phyloP scores from a whole-genome alignment of 2,797 vertebrate species.

The Alfaro cultratus region DNA sequence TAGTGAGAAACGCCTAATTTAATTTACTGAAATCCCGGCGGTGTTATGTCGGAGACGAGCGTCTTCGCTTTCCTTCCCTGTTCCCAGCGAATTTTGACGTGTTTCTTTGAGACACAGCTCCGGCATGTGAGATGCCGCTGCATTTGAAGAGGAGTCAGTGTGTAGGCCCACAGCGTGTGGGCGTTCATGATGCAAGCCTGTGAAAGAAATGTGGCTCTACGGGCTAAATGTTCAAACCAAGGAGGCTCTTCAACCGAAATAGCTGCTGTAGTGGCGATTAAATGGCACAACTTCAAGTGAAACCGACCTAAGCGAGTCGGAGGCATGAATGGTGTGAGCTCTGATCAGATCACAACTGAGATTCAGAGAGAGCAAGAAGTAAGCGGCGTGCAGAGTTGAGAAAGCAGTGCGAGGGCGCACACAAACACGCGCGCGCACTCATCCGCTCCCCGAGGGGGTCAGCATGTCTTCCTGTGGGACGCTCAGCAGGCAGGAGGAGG shows the following conservation, averaged over 20 bases:
- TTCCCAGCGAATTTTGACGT: slow-evolving; percentile 20
- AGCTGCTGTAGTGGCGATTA: slow-evolving; percentile 31
- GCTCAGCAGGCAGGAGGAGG: slow-evolving; percentile 46
- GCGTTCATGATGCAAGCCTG: slow-evolving; percentile 77
- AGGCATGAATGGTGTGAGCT: slow-evolving; percentile 21
- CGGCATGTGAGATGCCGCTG: slow-evolving; percentile 33
- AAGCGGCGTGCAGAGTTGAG: slow-evolving; percentile 13
- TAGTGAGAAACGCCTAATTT: not conserved
- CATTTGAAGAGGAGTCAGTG: slow-evolving; percentile 51
- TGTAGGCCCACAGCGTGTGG: slow-evolving; percentile 58
- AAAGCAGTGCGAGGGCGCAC: slow-evolving; percentile 10
- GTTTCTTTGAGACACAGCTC: slow-evolving; percentile 42
- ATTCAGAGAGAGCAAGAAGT: slow-evolving; percentile 2
- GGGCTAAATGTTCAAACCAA: slow-evolving; percentile 43
- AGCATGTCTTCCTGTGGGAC: slow-evolving; percentile 56
- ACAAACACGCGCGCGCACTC: slow-evolving; percentile 14
- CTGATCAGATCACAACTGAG: not conserved
- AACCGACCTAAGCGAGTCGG: slow-evolving; percentile 22
- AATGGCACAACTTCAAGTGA: slow-evolving; percentile 17
- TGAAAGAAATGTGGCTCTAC: slow-evolving; percentile 65
- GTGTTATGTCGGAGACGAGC: not conserved
- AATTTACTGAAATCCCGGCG: not conserved
- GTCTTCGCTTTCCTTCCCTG: not conserved
- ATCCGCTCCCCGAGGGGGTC: slow-evolving; percentile 19
- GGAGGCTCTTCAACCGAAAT: slow-evolving; percentile 7